Evolutionary conservation across 2,113 vertebrate genomes (phyloP).

Genomic region (Guaruba guarouba): DNA sequence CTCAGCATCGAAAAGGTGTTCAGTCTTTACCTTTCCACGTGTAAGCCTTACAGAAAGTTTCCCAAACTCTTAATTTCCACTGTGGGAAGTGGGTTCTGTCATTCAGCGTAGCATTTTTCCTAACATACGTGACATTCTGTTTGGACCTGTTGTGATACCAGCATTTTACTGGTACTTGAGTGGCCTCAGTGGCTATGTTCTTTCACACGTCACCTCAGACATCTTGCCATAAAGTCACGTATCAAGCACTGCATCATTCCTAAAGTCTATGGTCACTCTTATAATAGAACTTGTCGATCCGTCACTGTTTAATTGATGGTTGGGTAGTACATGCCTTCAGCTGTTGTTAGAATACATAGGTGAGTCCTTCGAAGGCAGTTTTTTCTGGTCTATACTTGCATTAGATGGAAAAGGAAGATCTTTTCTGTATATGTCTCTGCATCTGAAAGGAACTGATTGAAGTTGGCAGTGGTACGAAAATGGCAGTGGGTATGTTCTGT

Average conservation of each 20-base stretch:
- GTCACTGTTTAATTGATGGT: not conserved
- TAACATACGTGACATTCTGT: accelerated
- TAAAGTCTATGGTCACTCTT: not conserved
- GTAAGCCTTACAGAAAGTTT: not conserved
- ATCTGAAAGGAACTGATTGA: not conserved
- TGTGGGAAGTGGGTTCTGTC: not conserved
- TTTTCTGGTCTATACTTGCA: not conserved
- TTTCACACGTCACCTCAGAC: not conserved
- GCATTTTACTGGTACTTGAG: not conserved
- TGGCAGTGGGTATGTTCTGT: not conserved
- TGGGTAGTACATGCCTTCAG: not conserved
- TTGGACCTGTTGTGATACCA: not conserved
- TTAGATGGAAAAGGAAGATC: not conserved
- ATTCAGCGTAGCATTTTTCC: not conserved
- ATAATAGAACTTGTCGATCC: not conserved
- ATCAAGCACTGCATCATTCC: not conserved
- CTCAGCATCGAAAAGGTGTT: not conserved
- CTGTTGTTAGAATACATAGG: not conserved
- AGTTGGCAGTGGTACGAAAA: not conserved
- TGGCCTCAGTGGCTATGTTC: not conserved
- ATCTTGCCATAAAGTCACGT: not conserved
- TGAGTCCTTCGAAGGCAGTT: not conserved
- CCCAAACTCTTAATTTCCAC: not conserved
- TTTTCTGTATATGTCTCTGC: not conserved
- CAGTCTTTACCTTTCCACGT: not conserved